Evolutionary conservation across 2,888 invertebrate species (phyloP).

Genomic region (Pseudococcus viburni): DNA sequence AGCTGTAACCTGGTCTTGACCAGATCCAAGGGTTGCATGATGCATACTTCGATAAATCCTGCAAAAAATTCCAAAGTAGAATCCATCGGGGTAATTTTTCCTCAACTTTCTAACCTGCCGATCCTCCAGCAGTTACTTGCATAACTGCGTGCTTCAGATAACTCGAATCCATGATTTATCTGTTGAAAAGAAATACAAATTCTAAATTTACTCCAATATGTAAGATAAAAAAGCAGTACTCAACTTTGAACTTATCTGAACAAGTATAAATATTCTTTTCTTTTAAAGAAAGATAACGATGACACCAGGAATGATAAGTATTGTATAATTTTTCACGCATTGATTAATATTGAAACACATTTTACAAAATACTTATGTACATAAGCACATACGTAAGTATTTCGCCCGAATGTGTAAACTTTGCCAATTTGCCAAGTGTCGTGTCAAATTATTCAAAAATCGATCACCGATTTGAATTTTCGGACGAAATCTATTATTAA

Average conservation of each 20-base stretch:
- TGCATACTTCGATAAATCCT: constrained; percentile 93
- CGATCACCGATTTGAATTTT: neutral
- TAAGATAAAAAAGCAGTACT: neutral
- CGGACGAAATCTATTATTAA: constrained; percentile 18
- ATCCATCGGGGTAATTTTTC: neutral
- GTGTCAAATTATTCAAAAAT: constrained; percentile 10
- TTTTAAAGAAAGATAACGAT: constrained; percentile 18
- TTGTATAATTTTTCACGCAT: constrained; percentile 15
- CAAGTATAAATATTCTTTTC: constrained; percentile 41
- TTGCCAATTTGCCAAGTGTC: neutral
- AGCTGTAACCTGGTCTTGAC: constrained; percentile 92
- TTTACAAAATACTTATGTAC: neutral
- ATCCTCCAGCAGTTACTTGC: constrained; percentile 90
- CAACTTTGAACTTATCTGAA: neutral
- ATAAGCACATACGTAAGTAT: neutral
- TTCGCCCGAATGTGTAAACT: neutral
- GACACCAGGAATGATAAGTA: constrained; percentile 14
- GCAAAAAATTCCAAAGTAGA: constrained; percentile 37
- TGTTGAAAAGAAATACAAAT: constrained; percentile 12
- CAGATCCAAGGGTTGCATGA: constrained; percentile 96
- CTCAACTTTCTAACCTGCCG: constrained; percentile 77
- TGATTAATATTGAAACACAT: constrained; percentile 6
- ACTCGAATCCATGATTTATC: constrained; percentile 36
- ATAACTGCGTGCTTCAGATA: constrained; percentile 80
- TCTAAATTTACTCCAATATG: neutral